A percentile compares a stretch with the other conserved stretches of the same genome.
Conservation (phyloP, 2,113 vertebrate species). For the Bubo scandiacus region DNA sequence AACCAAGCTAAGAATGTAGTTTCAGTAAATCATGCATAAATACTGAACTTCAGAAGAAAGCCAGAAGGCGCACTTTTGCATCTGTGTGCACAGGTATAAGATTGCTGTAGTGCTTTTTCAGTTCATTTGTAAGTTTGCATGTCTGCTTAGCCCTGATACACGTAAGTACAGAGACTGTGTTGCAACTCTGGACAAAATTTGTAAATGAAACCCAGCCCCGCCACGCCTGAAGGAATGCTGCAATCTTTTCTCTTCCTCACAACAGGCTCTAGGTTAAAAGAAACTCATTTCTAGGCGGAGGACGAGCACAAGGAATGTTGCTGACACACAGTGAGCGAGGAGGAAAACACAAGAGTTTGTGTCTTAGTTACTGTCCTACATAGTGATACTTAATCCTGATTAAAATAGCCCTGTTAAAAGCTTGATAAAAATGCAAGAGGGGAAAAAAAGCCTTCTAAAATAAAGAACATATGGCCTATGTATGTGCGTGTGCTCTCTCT, state of each 20-base stretch:
- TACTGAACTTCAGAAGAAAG: not conserved
- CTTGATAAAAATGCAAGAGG: not conserved
- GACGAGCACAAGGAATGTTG: conserved; percentile 41
- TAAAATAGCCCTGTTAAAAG: not conserved
- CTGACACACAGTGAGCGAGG: not conserved
- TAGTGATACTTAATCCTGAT: not conserved
- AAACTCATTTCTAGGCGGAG: conserved; percentile 4
- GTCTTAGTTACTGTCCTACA: not conserved
- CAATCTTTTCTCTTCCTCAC: not conserved
- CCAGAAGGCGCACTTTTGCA: not conserved
- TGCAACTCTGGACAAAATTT: conserved; percentile 30
- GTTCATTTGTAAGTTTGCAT: not conserved
- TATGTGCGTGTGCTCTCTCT: not conserved
- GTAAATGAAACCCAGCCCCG: conserved; percentile 17
- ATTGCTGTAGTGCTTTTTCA: not conserved
- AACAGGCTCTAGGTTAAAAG: conserved; percentile 21
- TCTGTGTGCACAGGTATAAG: not conserved
- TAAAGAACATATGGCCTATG: not conserved
- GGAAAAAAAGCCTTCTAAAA: not conserved
- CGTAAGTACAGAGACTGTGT: not conserved
- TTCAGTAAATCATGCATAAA: not conserved
- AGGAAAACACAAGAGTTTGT: not conserved
- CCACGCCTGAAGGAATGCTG: conserved; percentile 44
- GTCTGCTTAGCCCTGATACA: not conserved
- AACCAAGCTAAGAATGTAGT: not conserved